A percentile compares a stretch with the other conserved stretches of the same genome.
phyloP scores from a whole-genome alignment of 2,797 vertebrate species.

The Pipistrellus kuhlii region DNA sequence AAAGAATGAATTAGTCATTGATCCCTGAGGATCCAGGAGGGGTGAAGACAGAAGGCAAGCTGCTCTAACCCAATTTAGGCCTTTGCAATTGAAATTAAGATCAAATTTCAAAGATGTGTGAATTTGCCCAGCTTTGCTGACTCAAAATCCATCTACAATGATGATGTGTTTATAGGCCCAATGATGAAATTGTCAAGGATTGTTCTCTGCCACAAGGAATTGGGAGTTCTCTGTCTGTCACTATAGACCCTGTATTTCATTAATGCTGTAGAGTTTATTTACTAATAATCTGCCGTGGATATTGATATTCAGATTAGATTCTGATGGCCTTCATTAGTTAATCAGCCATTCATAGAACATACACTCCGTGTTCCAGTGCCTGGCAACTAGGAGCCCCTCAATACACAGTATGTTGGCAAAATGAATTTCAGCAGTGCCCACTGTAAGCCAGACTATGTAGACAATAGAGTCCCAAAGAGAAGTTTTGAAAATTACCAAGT shows the following conservation, averaged over 20 bases:
- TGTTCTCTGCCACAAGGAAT: neutral
- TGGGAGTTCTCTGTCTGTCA: neutral
- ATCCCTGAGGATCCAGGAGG: slow-evolving; percentile 26
- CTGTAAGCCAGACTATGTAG: neutral
- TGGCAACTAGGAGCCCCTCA: neutral
- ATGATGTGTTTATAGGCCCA: neutral
- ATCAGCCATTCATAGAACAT: neutral
- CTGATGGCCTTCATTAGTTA: neutral
- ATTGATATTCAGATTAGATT: slow-evolving; percentile 24
- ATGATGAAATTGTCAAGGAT: neutral
- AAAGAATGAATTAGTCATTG: slow-evolving; percentile 46
- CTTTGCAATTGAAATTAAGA: slow-evolving; percentile 62
- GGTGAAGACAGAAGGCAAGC: neutral
- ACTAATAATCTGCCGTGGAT: neutral
- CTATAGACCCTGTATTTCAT: neutral
- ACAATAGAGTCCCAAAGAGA: neutral
- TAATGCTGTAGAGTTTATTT: slow-evolving; percentile 20
- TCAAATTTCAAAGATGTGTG: slow-evolving; percentile 61
- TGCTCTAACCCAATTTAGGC: neutral
- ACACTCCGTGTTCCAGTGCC: neutral
- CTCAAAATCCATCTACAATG: neutral
- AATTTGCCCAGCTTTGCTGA: neutral
- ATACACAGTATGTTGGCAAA: neutral
- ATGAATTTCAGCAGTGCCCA: neutral
- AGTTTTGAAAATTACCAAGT: slow-evolving; percentile 22